Evolutionary conservation across 2,113 vertebrate species (phyloP), one percentile per base, ranked within the genome.

Genomic region (Pseudorhombus dupliciocellatus): DNA sequence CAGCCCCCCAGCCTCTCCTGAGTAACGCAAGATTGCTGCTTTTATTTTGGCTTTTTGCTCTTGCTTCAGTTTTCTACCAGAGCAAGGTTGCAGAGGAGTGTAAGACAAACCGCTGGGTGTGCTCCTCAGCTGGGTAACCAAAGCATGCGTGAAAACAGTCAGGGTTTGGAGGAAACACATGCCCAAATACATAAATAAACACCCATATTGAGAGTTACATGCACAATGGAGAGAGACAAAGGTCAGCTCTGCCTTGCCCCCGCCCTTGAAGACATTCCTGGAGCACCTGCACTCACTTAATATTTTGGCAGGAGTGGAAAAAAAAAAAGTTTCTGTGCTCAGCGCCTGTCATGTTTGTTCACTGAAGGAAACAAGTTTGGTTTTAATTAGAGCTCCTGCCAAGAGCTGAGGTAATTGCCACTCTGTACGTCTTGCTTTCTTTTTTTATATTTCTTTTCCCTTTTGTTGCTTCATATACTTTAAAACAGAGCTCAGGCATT

Each of bases 261-360:
- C 75, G 24, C 87, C 85, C 81, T 84, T 75, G 81, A 75, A 91
- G 94, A 91, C 94, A 95, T 95, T 95, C 94, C 89, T 93, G 71
- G 84, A 88, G 93, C 95, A 96, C 96, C 95, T 96, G 95, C 90
- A 93, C 92, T 94, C 94, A 94, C 92, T 96, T 93, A 94, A 93
- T 91, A 80, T 91, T 90, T 91, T 93, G 93, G 89, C 92, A 88
- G 83, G 72, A 65, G 68, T 70, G 82, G 80, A 83, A 69, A 79
- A 91, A 31, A 26, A 80, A 91, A 90, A 89, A 74, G 80, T 72
- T 87, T 84, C 84, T 88, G 85, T 83, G 89, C 89, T 91, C 85
- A 88, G 83, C 44, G 90, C 81, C 90, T 93, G 93, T 93, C 93
- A 92, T 93, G 92, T 94, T 94, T 93, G 92, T 88, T 91, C 91